Percentiles rank a stretch among this genome's conserved stretches.
These are phyloP conservation scores for Buphagus erythrorhynchus DNA, from an alignment of 2,797 vertebrate species.

Conservation along the genomic window DNA sequence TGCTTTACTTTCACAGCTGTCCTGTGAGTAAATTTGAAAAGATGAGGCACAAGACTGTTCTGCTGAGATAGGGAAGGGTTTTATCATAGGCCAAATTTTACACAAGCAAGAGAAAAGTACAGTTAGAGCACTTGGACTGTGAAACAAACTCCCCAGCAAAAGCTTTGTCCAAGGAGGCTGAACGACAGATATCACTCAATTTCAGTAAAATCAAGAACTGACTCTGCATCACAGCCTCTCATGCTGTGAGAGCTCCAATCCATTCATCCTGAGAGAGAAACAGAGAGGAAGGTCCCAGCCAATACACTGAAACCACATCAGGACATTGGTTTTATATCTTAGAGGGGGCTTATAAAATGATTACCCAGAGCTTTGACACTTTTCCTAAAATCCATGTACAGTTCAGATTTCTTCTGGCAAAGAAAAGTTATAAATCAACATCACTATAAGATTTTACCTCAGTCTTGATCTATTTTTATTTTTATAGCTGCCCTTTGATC, in stretches of 20 bases:
- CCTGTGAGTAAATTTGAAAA: background rate
- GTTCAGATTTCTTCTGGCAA: background rate
- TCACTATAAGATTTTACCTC: background rate
- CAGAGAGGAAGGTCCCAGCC: background rate
- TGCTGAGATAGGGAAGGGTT: background rate
- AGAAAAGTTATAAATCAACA: background rate
- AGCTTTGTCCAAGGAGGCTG: background rate
- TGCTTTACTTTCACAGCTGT: background rate
- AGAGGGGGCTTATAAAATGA: background rate
- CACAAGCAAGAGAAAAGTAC: background rate
- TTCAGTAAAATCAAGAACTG: background rate
- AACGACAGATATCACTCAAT: background rate
- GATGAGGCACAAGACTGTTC: background rate
- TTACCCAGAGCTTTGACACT: background rate
- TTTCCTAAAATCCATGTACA: background rate
- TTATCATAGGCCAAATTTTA: background rate
- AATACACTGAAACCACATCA: background rate
- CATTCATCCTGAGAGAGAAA: background rate
- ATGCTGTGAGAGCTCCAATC: background rate
- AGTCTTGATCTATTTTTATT: background rate
- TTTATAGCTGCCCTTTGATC: background rate
- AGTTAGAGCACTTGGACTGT: background rate
- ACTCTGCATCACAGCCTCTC: background rate
- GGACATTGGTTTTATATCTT: background rate
- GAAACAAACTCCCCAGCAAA: background rate